Base-by-base conservation (phyloP, 2,888 invertebrate species). In the Aleiodes leptofemur region DNA sequence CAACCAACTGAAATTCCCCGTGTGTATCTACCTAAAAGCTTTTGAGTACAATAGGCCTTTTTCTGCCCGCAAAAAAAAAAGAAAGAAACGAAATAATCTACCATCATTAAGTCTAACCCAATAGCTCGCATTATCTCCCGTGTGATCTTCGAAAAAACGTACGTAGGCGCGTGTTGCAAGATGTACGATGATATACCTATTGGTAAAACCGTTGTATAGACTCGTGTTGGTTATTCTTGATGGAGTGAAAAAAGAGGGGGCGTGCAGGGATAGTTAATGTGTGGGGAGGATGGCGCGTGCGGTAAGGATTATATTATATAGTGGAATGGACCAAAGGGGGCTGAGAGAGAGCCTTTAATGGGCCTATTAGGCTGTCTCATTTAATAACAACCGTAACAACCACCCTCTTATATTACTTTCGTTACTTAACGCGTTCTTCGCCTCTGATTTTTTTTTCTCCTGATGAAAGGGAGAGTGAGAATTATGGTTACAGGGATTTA, bases 331-430 rank as follows among this genome's bases (percentile, higher is more conserved):
- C 84, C 81, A 51, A 76, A 76, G 82, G 74, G 78, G 69, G 84
- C 68, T n/a, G 51, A 64, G 38, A 38, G 68, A 68, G 64, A 66
- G 38, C 76, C 64, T 82, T 85, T 89, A 89, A 89, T 89, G 88
- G 89, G 86, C 86, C 89, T 89, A 89, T 89, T 89, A 89, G 87
- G 88, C 89, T 88, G 89, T 89, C 89, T 89, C 87, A 88, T 89
- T 89, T 89, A 89, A 89, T 89, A 89, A 89, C 88, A 87, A 86
- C 87, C 87, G 84, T 85, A 86, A 86, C 87, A 85, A 86, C 85
- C 86, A 87, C 85, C 85, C 84, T 88, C 87, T 86, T 85, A 83
- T 84, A 82, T 87, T 88, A 86, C 87, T 88, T 86, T 83, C 85
- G 84, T 87, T 61, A 38, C 66, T 50, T 29, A 66, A 48, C 66